phyloP scores from a whole-genome alignment of 2,797 vertebrate species.

The Pteropus rufus region DNA sequence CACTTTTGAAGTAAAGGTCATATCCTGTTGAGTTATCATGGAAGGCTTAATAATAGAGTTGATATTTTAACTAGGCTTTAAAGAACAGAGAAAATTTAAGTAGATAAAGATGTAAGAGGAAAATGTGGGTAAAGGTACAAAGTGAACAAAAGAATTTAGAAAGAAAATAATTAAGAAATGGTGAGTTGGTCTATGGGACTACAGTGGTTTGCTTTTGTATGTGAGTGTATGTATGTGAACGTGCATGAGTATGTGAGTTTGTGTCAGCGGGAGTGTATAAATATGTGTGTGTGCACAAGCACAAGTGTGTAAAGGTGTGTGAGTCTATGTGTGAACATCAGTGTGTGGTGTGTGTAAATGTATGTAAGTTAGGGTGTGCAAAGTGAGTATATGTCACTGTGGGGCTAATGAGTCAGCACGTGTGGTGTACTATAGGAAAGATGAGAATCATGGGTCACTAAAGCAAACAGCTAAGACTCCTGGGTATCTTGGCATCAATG shows the following conservation, averaged over 20 bases:
- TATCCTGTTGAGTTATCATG: background rate
- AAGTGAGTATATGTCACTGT: background rate
- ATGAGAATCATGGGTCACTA: background rate
- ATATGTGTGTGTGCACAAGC: background rate
- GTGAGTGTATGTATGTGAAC: background rate
- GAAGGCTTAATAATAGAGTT: background rate
- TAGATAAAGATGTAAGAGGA: background rate
- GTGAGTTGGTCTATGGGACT: background rate
- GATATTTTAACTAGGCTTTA: background rate
- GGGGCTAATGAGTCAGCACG: background rate
- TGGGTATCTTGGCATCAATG: background rate
- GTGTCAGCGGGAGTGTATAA: background rate
- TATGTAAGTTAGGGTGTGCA: background rate
- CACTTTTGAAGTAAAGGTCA: constrained; percentile 23
- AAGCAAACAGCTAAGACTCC: background rate
- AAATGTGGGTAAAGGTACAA: background rate
- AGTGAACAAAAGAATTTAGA: background rate
- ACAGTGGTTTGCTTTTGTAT: background rate
- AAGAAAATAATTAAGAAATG: background rate
- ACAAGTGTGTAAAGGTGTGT: background rate
- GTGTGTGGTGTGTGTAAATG: background rate
- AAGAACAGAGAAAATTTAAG: background rate
- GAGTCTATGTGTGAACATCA: background rate
- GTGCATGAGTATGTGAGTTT: background rate
- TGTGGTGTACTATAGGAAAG: background rate